These are phyloP conservation scores for Lepilemur ruficaudatus DNA, from an alignment of 2,797 vertebrate genomes.

Conservation along the genomic window DNA sequence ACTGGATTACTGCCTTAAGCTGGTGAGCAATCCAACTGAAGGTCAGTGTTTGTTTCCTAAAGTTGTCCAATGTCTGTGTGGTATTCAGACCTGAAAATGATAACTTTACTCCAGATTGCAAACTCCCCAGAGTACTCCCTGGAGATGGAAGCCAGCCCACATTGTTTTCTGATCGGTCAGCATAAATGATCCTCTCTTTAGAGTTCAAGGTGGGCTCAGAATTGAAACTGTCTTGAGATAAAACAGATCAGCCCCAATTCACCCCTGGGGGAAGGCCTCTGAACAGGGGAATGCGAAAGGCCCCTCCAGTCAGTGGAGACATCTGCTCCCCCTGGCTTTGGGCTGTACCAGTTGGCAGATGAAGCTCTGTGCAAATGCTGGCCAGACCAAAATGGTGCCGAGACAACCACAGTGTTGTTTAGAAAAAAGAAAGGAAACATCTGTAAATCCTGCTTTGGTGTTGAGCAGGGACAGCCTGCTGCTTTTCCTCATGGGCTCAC, in stretches of 20 bases:
- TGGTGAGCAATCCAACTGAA: constrained; percentile 47
- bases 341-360: constrained; percentile 71
- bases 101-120: constrained; percentile 71
- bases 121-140: constrained; percentile 66
- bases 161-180: constrained; percentile 77
- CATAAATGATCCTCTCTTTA: constrained; percentile 65
- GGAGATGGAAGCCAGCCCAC: constrained; percentile 75
- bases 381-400: constrained; percentile 77
- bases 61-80: constrained; percentile 62
- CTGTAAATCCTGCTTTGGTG: constrained; percentile 64
- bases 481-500: constrained; percentile 60
- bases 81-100: constrained; percentile 73
- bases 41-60: constrained; percentile 64
- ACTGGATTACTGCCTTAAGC: constrained; percentile 62
- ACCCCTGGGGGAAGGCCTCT: constrained; percentile 54
- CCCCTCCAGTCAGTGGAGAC: constrained; percentile 51
- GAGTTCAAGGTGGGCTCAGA: constrained; percentile 81
- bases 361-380: constrained; percentile 49
- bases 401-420: constrained; percentile 62
- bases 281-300: constrained; percentile 45
- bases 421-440: constrained; percentile 72
- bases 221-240: constrained; percentile 78
- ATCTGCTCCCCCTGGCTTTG: constrained; percentile 62
- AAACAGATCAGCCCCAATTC: constrained; percentile 77
- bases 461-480: constrained; percentile 53